Percentiles rank a stretch among this genome's conserved stretches.
These are phyloP conservation scores for Paracentrotus lividus DNA, from an alignment of 53 echinoderm and acorn worm genomes.

Conservation along the genomic window DNA sequence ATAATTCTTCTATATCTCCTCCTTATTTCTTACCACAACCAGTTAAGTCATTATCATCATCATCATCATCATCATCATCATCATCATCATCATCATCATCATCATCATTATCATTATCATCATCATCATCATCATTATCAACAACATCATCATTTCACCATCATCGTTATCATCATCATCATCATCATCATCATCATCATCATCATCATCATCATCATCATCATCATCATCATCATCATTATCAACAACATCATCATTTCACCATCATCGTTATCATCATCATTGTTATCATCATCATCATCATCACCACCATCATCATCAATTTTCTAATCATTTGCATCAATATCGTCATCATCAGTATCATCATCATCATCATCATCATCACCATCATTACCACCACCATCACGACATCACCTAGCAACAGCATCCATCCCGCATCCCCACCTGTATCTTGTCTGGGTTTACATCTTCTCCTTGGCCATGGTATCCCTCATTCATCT, in stretches of 20 bases:
- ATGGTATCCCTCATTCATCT: neutral
- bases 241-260: too few species aligned
- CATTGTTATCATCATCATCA: neutral
- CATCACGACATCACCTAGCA: neutral
- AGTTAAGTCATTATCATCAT: neutral
- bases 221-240: neutral
- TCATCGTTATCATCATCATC: neutral
- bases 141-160: neutral
- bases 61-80: neutral
- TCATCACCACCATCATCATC: slow-evolving; percentile 1
- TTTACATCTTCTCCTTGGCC: slow-evolving; percentile 40
- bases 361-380: neutral
- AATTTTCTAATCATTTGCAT: neutral
- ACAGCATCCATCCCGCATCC: neutral
- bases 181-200: neutral
- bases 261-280: neutral
- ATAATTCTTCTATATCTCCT: neutral
- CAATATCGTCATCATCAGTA: neutral
- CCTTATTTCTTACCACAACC: neutral
- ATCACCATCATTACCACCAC: too few species aligned
- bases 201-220: neutral
- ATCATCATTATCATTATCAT: neutral
- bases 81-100: neutral
- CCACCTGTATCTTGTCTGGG: slow-evolving; percentile 40
- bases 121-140: slow-evolving; percentile 21